Evolutionary conservation across 2,888 invertebrate genomes (phyloP).

Genomic region (Drosophila cognata): DNA sequence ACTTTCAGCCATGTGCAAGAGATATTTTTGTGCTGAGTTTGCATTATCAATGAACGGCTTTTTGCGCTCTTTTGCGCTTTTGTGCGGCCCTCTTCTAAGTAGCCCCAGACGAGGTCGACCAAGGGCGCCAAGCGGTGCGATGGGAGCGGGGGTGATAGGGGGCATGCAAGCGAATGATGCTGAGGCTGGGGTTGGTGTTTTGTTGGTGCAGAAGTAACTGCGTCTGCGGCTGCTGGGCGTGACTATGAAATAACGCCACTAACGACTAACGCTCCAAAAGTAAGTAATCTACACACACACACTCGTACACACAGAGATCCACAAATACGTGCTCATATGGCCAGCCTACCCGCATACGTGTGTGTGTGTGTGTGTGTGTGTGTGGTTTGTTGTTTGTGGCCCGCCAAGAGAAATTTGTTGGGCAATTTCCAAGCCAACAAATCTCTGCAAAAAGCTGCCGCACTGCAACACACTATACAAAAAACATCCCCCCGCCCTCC

Average conservation of each 20-base stretch:
- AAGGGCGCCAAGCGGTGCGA: not conserved
- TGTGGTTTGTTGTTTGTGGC: conserved; percentile 69
- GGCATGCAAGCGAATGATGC: not conserved
- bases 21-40: conserved; percentile 81
- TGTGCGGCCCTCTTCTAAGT: conserved; percentile 72
- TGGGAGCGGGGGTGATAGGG: not conserved
- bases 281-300: conserved; percentile 74
- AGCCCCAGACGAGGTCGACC: conserved; percentile 41
- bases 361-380: conserved; percentile 13
- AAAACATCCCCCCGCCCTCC: not conserved
- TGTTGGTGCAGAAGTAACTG: conserved; percentile 16
- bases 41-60: conserved; percentile 81
- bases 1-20: conserved; percentile 20
- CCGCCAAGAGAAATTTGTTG: conserved; percentile 79
- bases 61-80: conserved; percentile 64
- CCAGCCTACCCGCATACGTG: conserved; percentile 1
- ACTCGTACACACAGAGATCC: conserved; percentile 47
- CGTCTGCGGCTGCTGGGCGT: conserved; percentile 66
- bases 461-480: conserved; percentile 48
- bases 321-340: conserved; percentile 72
- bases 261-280: conserved; percentile 79
- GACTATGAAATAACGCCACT: conserved; percentile 80
- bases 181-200: not conserved
- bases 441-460: conserved; percentile 76
- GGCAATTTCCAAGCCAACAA: conserved; percentile 82